These are phyloP conservation scores for Drosophila mercatorum DNA, from an alignment of 2,888 invertebrate genomes.

Conservation along the genomic window DNA sequence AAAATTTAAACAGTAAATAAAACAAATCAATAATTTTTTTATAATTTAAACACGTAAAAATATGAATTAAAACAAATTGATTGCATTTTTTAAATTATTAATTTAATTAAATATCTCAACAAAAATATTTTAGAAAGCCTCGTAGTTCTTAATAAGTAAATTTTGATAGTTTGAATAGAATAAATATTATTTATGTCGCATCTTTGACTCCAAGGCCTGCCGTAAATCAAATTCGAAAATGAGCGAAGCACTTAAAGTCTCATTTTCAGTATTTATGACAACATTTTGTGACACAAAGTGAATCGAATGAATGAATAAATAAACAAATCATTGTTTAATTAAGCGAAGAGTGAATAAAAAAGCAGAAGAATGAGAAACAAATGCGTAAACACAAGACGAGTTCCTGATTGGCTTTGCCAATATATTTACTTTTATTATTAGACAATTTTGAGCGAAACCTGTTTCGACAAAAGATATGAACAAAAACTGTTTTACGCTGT, in stretches of 20 bases:
- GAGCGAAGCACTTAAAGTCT: conserved; percentile 4
- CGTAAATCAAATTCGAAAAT: conserved; percentile 7
- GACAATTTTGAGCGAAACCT: conserved; percentile 8
- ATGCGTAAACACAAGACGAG: conserved; percentile 7
- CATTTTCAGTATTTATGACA: conserved; percentile 3
- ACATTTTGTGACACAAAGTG: conserved; percentile 9
- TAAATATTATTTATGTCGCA: conserved; percentile 4
- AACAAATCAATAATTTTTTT: too few relatives aligned
- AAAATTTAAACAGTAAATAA: too few relatives aligned
- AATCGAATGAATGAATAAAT: conserved; percentile 18
- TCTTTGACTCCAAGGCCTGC: conserved; percentile 9
- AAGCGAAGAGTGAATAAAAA: conserved; percentile 9
- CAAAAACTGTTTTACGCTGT: not conserved
- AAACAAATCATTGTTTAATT: conserved; percentile 19
- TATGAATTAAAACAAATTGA: too few relatives aligned
- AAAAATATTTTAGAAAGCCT: not conserved
- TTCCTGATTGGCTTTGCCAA: not conserved
- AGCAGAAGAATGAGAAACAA: not conserved
- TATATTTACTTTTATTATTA: not conserved
- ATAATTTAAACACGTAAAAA: too few relatives aligned
- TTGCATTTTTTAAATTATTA: too few relatives aligned
- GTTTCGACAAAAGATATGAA: conserved; percentile 7
- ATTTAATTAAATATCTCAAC: not conserved
- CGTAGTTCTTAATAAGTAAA: not conserved
- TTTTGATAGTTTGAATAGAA: not conserved